These are phyloP conservation scores for Tromatobia lineatoria DNA, from an alignment of 2,888 invertebrate species.

Conservation along the genomic window DNA sequence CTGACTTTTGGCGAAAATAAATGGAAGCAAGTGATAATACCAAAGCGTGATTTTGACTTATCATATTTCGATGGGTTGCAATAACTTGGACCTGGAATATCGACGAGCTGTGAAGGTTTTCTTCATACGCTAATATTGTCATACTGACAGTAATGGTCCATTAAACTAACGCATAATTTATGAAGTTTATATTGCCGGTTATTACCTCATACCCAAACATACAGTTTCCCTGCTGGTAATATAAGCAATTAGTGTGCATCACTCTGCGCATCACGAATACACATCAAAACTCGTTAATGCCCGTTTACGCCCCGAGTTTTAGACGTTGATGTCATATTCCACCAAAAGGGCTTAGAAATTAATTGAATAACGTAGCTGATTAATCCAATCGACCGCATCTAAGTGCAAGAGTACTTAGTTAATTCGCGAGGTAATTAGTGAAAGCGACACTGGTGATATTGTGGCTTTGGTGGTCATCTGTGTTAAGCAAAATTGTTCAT, in stretches of 20 bases:
- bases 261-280: neutral
- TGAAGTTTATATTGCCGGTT: slow-evolving; percentile 18
- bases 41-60: too few relatives aligned
- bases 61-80: too few relatives aligned
- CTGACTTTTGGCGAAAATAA: too few relatives aligned
- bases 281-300: neutral
- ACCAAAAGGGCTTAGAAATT: neutral
- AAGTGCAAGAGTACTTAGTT: too few relatives aligned
- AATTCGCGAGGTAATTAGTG: too few relatives aligned
- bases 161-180: slow-evolving; percentile 23
- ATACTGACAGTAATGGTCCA: neutral
- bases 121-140: slow-evolving; percentile 14
- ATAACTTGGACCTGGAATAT: neutral
- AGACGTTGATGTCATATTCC: neutral
- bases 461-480: too few relatives aligned
- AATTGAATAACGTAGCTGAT: neutral
- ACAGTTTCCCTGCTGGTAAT: neutral
- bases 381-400: neutral
- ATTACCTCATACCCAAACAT: neutral
- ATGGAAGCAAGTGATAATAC: too few relatives aligned
- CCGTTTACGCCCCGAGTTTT: neutral
- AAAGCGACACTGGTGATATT: too few relatives aligned
- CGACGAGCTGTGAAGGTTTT: neutral
- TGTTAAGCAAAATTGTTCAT: too few relatives aligned
- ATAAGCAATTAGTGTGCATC: neutral